Evolutionary conservation across 2,888 invertebrate species (phyloP), one percentile per base, ranked within the genome.

Genomic region (Cosmia trapezina): DNA sequence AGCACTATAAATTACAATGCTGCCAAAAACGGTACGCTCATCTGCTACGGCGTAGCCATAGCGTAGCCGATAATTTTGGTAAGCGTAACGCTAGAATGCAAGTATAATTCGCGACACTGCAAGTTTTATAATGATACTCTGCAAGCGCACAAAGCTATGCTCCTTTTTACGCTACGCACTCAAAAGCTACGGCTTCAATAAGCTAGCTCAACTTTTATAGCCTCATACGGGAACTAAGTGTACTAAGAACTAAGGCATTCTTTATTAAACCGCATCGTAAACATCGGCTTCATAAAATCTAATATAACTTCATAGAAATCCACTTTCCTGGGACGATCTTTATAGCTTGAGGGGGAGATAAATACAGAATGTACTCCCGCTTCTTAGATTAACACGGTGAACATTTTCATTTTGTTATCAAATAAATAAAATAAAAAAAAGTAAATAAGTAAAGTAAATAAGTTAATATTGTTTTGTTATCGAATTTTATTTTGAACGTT

Each of bases 291-390:
- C 83, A 79, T 80, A 80, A 80, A 83, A 79, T 72, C 53, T 79
- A 54, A 79, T 71, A 79, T 83, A 79, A 79, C 67, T 72, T 79
- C 79, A 83, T 80, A 65, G 79, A 79, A 68, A 83, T 57, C 83
- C 83, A 83, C 73, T 80, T 83, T 68, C 53, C 53, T 72, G 53
- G 64, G 80, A 61, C 64, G 53, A 72, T 80, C 47, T 80, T 83
- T 83, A 72, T 57, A 22, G 59, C 64, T 79, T 33, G 61, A 54
- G 63, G 33, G 28, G 56, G 53, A 67, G 60, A 80, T 80, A 80
- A 83, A 83, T 83, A 78, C 47, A 53, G 47, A 64, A 72, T 83
- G 64, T 64, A 17, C 45, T 17, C 65, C 45, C n/a, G 47, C 8
- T 61, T 45, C 60, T 77, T 28, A 45, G 60, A 80, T 72, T 83